Evolutionary conservation across 2,797 vertebrate species (phyloP), one percentile per base, ranked within the genome.

Genomic region (Chaetophractus vellerosus): DNA sequence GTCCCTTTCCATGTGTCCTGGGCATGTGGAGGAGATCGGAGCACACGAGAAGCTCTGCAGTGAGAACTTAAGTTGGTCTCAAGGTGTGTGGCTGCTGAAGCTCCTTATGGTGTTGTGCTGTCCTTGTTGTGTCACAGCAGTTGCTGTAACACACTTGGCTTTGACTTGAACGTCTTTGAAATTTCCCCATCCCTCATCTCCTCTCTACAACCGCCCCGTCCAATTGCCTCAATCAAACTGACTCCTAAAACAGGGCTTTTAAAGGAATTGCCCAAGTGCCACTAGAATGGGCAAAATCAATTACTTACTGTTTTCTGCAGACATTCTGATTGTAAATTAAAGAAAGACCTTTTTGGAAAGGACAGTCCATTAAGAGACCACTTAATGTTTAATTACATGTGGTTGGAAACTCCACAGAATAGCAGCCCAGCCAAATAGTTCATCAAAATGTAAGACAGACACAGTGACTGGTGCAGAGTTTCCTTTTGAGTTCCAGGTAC

Each of bases 81-180:
- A 5, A 55, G 78, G 57, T 28, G 38, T 33, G 14, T 93, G 90
- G 81, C 78, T 36, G 38, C 33, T 19, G 71, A 41, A 89, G 41
- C 79, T 92, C 93, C 94, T 91, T 87, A 79, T 96, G 97, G 90
- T 93, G 69, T 89, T 86, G 79, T 89, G 88, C 86, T 86, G 85
- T 85, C 76, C 91, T 88, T 38, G 45, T 57, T 45, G 72, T 82
- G 72, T 88, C 94, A 91, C 80, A 86, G 91, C 80, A 86, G 91
- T 91, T 78, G 90, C 82, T 97, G 92, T 95, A 94, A 96, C 79
- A 95, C 93, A 80, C 92, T 94, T 97, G 96, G 93, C 88, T 96
- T 95, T 84, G 71, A 63, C 71, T 91, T 90, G 85, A 91, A 63
- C 33, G 69, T 95, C 90, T 94, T 95, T 79, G 91, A 97, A 90